These are phyloP conservation scores for Salminus brasiliensis DNA, from an alignment of 2,113 vertebrate genomes.

Conservation along the genomic window DNA sequence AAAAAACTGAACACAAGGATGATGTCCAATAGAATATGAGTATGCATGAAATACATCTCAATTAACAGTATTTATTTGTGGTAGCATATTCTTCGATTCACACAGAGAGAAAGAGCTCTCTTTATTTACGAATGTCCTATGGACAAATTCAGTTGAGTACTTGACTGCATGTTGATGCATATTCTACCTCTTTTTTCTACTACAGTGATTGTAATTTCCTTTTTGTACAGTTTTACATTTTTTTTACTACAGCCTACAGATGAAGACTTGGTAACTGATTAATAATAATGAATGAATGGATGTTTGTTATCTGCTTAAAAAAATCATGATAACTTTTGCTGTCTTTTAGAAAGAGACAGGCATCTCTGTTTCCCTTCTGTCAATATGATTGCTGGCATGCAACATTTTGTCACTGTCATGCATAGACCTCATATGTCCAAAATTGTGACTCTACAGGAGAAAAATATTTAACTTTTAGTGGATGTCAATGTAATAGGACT, in stretches of 20 bases:
- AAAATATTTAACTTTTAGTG: no score
- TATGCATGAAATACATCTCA: neutral
- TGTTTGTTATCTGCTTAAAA: neutral
- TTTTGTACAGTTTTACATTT: neutral
- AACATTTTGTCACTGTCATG: no score
- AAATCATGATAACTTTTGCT: neutral
- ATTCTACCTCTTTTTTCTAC: conserved; percentile 22
- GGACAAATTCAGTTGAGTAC: neutral
- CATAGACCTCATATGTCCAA: no score
- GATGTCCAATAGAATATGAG: conserved; percentile 91
- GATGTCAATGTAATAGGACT: no score
- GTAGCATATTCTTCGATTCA: neutral
- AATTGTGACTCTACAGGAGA: no score
- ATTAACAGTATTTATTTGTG: neutral
- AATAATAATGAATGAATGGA: neutral
- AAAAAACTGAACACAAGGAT: conserved; percentile 90
- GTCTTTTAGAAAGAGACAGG: neutral
- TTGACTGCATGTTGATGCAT: conserved; percentile 12
- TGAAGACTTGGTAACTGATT: neutral
- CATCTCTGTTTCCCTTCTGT: neutral
- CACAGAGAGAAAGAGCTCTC: neutral
- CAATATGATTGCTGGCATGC: no score
- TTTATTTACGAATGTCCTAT: neutral
- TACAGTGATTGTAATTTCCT: neutral
- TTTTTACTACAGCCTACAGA: neutral